These are phyloP conservation scores for Siderastrea radians DNA, from an alignment of 92 coral and sea anemone species.

Conservation along the genomic window DNA sequence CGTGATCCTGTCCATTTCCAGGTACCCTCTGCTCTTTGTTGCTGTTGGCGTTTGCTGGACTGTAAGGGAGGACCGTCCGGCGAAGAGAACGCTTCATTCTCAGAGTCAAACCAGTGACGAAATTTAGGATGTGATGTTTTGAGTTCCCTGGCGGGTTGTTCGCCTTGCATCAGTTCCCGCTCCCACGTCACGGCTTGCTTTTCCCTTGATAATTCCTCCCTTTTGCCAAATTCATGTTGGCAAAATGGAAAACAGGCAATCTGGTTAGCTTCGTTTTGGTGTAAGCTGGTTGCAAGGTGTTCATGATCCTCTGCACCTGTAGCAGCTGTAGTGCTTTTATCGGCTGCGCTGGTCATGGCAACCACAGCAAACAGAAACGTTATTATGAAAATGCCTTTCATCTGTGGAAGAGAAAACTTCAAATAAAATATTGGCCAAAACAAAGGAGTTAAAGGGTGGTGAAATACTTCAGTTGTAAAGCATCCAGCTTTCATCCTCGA, in stretches of 20 bases:
- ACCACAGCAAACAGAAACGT: not conserved
- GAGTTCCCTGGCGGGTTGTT: not conserved
- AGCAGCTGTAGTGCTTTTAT: not conserved
- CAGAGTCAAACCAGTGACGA: not conserved
- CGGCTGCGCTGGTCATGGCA: not conserved
- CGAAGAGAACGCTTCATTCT: not conserved
- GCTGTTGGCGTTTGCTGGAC: not conserved
- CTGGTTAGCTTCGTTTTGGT: not conserved
- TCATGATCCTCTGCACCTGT: not conserved
- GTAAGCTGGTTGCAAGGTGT: not conserved
- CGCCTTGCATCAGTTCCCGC: not conserved
- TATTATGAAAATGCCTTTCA: not conserved
- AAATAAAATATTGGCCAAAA: not conserved
- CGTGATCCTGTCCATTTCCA: no score
- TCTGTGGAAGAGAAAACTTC: not conserved
- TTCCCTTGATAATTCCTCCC: not conserved
- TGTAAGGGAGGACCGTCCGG: not conserved
- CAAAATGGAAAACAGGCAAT: conserved; percentile 6
- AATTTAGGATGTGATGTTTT: not conserved
- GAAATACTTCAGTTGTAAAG: no score
- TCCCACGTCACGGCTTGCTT: not conserved
- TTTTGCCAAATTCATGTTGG: not conserved
- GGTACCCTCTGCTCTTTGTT: not conserved
- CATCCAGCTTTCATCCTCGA: no score
- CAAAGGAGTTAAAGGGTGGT: not conserved